phyloP scores from a whole-genome alignment of 1,140 invertebrate species.

The Adelges cooleyi region DNA sequence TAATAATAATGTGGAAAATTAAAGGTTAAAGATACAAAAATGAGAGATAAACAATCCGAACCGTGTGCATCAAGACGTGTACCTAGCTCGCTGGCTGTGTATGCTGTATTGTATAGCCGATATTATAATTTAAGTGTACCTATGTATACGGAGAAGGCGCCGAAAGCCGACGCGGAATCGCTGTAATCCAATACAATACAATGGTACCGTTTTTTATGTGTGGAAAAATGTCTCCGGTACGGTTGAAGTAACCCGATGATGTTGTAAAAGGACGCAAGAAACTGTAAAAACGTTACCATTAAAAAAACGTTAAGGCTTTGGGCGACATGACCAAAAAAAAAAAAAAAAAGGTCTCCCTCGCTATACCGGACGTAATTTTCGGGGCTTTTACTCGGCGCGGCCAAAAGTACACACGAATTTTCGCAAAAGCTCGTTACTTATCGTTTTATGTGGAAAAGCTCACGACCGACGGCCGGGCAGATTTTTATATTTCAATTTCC shows the following conservation, averaged over 20 bases:
- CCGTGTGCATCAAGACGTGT: no score
- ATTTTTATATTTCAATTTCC: constrained; percentile 24
- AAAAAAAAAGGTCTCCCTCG: constrained; percentile 8
- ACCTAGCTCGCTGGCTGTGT: no score
- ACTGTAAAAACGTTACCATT: constrained; percentile 25
- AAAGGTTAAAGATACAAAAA: no score
- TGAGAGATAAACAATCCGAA: no score
- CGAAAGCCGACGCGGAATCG: no score
- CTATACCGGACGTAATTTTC: constrained; percentile 26
- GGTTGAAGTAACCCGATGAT: constrained; percentile 25
- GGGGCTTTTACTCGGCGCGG: neutral
- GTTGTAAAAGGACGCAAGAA: constrained; percentile 25
- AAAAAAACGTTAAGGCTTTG: constrained; percentile 16
- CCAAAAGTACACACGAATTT: neutral
- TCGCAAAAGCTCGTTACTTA: constrained; percentile 15
- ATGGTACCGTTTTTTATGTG: constrained; percentile 5
- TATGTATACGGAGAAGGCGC: no score
- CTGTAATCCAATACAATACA: constrained; percentile 11
- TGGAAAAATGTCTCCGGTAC: constrained; percentile 12
- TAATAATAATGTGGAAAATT: no score
- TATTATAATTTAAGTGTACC: no score
- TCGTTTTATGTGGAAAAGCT: constrained; percentile 21
- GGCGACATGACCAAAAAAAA: neutral
- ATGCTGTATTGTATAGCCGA: no score
- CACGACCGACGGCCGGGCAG: no score